Evolutionary conservation across 2,113 vertebrate species (phyloP).

Genomic region (Nettapus auritus): DNA sequence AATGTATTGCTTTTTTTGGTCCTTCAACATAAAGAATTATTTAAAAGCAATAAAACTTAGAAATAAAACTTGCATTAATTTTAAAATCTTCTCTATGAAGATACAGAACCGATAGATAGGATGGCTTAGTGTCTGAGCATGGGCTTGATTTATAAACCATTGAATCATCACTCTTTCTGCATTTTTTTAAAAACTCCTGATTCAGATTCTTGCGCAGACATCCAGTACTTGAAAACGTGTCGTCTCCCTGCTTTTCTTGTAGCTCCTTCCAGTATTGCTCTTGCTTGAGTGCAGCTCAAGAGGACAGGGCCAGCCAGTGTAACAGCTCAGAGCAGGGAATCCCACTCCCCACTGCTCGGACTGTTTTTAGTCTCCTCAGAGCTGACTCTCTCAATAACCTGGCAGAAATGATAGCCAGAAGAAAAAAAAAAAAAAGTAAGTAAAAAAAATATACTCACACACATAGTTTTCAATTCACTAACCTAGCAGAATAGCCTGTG

Average conservation of each 20-base stretch:
- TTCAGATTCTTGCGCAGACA: background rate
- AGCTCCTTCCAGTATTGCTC: background rate
- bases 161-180: background rate
- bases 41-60: background rate
- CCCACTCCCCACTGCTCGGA: background rate
- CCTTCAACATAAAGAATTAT: background rate
- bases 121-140: background rate
- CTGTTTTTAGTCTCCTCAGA: background rate
- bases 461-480: background rate
- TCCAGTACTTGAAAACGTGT: background rate
- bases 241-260: background rate
- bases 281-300: background rate
- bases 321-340: background rate
- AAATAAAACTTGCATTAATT: background rate
- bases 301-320: accelerated
- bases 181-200: background rate
- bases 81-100: background rate
- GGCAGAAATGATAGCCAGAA: background rate
- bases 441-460: too few species aligned
- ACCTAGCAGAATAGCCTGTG: background rate
- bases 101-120: background rate
- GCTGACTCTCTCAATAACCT: background rate
- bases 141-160: background rate
- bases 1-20: background rate
- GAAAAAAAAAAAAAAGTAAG: background rate